These are phyloP conservation scores for Ormyrus thymus DNA, from an alignment of 2,888 invertebrate genomes.

Conservation along the genomic window DNA sequence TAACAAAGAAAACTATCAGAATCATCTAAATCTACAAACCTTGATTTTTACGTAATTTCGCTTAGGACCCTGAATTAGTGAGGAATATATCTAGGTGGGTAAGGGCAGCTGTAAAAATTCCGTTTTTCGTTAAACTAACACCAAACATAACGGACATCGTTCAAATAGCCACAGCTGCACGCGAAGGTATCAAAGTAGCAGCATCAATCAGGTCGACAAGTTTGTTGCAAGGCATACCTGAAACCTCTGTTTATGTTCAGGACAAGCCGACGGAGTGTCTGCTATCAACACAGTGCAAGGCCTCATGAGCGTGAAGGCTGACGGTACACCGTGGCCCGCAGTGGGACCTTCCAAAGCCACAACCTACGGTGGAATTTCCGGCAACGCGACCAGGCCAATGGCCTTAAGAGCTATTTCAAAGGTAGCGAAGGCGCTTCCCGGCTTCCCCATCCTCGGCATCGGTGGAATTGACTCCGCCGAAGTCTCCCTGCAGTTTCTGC, in stretches of 20 bases:
- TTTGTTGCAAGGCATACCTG: not conserved
- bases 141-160: conserved; percentile 98
- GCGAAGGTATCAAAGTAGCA: conserved; percentile 79
- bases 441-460: conserved; percentile 94
- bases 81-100: conserved; percentile 95
- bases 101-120: conserved; percentile 88
- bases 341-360: conserved; percentile 88
- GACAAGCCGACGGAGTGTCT: conserved; percentile 95
- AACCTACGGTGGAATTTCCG: conserved; percentile 94
- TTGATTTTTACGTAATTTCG: not conserved
- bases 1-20: too few relatives aligned
- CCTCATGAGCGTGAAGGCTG: conserved; percentile 89
- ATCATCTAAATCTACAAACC: not conserved
- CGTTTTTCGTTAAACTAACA: conserved; percentile 97
- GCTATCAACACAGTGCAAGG: conserved; percentile 99
- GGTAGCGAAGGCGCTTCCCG: conserved; percentile 88
- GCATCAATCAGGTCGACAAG: too few relatives aligned
- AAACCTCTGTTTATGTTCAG: conserved; percentile 72
- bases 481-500: conserved; percentile 93
- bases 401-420: conserved; percentile 94
- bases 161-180: conserved; percentile 90
- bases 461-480: conserved; percentile 99
- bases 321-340: conserved; percentile 93
- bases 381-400: conserved; percentile 96
- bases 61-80: conserved; percentile 89